Conservation (phyloP, 2,113 vertebrate genomes). For the Clarias macrocephalus region DNA sequence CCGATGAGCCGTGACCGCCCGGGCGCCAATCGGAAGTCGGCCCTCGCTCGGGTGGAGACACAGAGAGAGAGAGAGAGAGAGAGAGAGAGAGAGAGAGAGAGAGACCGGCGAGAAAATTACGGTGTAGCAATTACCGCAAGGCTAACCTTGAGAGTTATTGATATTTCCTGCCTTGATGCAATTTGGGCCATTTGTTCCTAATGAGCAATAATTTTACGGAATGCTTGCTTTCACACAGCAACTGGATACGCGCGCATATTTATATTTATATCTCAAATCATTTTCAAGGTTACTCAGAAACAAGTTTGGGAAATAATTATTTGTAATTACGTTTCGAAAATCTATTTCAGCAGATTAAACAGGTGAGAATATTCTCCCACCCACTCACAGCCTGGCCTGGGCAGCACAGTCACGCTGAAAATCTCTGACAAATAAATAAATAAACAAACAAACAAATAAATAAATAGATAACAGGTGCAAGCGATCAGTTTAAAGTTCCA, state of each 20-base stretch:
- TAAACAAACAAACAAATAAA: not conserved
- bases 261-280: not conserved
- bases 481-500: not conserved
- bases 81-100: too few relatives aligned
- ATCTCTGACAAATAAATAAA: not conserved
- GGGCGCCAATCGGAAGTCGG: slow-evolving; percentile 28
- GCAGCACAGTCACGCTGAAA: not conserved
- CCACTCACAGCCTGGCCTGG: not conserved
- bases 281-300: slow-evolving; percentile 37
- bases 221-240: slow-evolving; percentile 20
- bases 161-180: slow-evolving; percentile 54
- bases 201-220: slow-evolving; percentile 49
- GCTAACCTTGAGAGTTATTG: slow-evolving; percentile 59
- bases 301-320: not conserved
- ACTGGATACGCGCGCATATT: not conserved
- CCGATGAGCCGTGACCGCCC: slow-evolving; percentile 37
- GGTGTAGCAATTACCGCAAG: slow-evolving; percentile 30
- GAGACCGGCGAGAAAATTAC: slow-evolving; percentile 47
- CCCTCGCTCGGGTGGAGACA: slow-evolving; percentile 37
- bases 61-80: too few relatives aligned
- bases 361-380: not conserved
- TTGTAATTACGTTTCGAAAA: not conserved
- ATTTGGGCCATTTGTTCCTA: slow-evolving; percentile 62
- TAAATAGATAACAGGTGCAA: not conserved
- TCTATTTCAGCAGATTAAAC: not conserved